Conservation (phyloP, 2,888 invertebrate species). For the Drosophila melanocephala region DNA sequence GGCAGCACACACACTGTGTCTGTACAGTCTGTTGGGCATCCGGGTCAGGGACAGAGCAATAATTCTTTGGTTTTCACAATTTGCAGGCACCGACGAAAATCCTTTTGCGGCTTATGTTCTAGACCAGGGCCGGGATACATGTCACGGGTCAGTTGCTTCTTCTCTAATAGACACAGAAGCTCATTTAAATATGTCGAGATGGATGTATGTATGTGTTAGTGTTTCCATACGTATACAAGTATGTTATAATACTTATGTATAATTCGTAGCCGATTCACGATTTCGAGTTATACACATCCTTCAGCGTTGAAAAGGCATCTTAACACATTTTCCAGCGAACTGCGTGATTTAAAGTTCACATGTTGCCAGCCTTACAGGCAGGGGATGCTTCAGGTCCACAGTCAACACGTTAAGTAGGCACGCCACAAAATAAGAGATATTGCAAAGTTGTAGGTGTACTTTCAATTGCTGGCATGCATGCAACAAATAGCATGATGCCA, state of each 20-base stretch:
- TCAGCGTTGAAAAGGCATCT: not conserved
- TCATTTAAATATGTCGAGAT: not conserved
- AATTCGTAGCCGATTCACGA: not conserved
- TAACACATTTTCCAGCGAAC: not conserved
- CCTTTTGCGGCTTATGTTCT: slow-evolving; percentile 78
- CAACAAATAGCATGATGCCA: slow-evolving; percentile 12
- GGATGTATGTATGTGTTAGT: not conserved
- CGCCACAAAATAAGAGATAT: not conserved
- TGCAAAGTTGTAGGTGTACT: not conserved
- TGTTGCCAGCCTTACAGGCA: not conserved
- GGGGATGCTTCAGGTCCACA: not conserved
- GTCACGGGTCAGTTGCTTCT: slow-evolving; percentile 71
- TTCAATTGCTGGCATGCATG: not conserved
- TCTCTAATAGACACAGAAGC: slow-evolving; percentile 35
- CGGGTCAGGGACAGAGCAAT: slow-evolving; percentile 77
- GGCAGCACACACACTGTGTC: not conserved
- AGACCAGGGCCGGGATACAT: slow-evolving; percentile 63
- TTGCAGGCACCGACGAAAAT: slow-evolving; percentile 69
- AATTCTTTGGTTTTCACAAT: slow-evolving; percentile 77
- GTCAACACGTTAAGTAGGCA: not conserved
- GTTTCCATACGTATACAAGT: not conserved
- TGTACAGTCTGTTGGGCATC: slow-evolving; percentile 56
- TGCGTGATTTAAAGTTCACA: not conserved
- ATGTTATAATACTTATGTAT: slow-evolving; percentile 1
- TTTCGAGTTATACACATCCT: not conserved